These are phyloP conservation scores for Leucopsar rothschildi DNA, from an alignment of 2,113 vertebrate genomes.

Conservation along the genomic window DNA sequence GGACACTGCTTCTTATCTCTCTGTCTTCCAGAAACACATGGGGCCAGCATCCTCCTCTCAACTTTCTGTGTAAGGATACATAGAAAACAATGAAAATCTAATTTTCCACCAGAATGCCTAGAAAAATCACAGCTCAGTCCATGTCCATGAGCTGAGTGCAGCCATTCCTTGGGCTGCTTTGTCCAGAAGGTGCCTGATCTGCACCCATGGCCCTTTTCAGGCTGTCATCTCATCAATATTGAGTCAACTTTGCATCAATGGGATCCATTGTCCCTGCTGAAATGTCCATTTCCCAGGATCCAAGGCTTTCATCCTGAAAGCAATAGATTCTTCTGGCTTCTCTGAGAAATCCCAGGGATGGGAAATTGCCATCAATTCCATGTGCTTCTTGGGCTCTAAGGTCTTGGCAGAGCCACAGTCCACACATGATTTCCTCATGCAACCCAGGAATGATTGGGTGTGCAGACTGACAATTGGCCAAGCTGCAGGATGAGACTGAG, in stretches of 20 bases:
- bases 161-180: not conserved
- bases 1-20: not conserved
- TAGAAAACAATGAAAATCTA: not conserved
- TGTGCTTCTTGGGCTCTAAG: not conserved
- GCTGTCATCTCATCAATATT: not conserved
- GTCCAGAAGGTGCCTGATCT: not conserved
- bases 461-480: not conserved
- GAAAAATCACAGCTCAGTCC: not conserved
- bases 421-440: not conserved
- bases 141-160: not conserved
- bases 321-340: not conserved
- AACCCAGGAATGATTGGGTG: rapidly evolving
- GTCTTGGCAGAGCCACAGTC: not conserved
- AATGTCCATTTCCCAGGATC: not conserved
- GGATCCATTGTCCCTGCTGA: not conserved
- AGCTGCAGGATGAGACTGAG: not conserved
- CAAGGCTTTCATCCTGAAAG: not conserved
- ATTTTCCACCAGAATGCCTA: not conserved
- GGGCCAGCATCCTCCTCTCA: not conserved
- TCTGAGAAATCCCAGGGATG: not conserved
- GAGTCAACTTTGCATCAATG: not conserved
- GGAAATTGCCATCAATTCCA: not conserved
- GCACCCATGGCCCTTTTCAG: not conserved
- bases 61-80: not conserved
- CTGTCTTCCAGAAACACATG: not conserved